phyloP scores from a whole-genome alignment of 2,113 vertebrate species.

The Peromyscus polionotus region DNA sequence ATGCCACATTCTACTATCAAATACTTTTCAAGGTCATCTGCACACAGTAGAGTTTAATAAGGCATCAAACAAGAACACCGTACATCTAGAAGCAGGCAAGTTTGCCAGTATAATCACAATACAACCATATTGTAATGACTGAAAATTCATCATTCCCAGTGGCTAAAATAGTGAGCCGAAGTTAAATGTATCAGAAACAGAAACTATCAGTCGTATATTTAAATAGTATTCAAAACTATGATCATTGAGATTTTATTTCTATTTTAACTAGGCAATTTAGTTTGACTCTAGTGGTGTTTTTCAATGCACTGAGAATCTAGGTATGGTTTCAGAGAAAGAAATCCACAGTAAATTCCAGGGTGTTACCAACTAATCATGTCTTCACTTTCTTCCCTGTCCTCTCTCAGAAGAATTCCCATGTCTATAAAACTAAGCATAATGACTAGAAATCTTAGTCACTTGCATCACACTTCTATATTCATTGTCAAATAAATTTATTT shows the following conservation, averaged over 20 bases:
- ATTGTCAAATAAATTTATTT: conserved; percentile 67
- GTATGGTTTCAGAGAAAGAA: conserved; percentile 42
- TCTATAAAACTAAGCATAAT: conserved; percentile 51
- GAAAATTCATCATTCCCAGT: not conserved
- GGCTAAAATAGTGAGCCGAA: not conserved
- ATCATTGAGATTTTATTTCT: not conserved
- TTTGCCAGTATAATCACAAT: conserved; percentile 3
- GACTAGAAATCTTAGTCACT: conserved; percentile 54
- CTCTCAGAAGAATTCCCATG: conserved; percentile 35
- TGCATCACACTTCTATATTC: conserved; percentile 13
- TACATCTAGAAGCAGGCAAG: not conserved
- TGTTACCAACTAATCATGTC: not conserved
- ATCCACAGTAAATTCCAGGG: not conserved
- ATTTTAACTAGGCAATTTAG: not conserved
- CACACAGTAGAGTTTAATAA: not conserved
- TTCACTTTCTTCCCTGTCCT: not conserved
- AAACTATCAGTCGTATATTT: conserved; percentile 47
- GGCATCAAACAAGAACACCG: not conserved
- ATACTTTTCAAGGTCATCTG: not conserved
- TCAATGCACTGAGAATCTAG: not conserved
- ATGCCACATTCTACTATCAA: not conserved
- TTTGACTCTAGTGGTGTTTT: not conserved
- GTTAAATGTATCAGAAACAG: not conserved
- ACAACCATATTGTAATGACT: not conserved
- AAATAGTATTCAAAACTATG: not conserved